phyloP scores from a whole-genome alignment of 2,888 invertebrate genomes.

The Chymomyza procnemis region DNA sequence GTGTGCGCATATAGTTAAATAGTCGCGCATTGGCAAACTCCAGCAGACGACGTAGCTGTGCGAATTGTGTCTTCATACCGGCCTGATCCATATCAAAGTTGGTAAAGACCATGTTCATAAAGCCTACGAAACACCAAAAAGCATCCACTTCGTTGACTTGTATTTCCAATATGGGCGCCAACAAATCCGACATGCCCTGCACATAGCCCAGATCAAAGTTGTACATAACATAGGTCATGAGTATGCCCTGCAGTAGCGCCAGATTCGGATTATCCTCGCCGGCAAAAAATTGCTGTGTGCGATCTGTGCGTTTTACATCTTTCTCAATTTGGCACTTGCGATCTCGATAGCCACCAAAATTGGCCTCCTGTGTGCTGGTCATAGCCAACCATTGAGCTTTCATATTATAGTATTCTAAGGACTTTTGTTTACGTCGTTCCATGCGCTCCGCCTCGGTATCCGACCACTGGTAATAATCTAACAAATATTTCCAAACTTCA shows the following conservation, averaged over 20 bases:
- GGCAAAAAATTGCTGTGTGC: conserved; percentile 93
- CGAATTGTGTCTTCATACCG: conserved; percentile 95
- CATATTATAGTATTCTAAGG: conserved; percentile 94
- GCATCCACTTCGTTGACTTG: conserved; percentile 94
- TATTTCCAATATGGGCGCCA: conserved; percentile 93
- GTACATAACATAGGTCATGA: conserved; percentile 99
- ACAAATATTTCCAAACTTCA: conserved; percentile 96
- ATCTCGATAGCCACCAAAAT: conserved; percentile 92
- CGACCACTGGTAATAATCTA: conserved; percentile 92
- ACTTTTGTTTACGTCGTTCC: conserved; percentile 84
- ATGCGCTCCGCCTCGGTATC: conserved; percentile 86
- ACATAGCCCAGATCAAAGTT: conserved; percentile 98
- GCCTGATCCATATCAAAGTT: conserved; percentile 99
- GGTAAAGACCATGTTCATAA: conserved; percentile 94
- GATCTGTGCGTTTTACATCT: conserved; percentile 97
- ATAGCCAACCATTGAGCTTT: conserved; percentile 97
- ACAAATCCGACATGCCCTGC: conserved; percentile 98
- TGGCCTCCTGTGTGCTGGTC: conserved; percentile 89
- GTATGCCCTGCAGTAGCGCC: conserved; percentile 89
- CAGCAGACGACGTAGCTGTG: conserved; percentile 89
- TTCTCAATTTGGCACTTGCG: conserved; percentile 97
- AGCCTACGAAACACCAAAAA: conserved; percentile 99
- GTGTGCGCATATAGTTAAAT: conserved; percentile 87
- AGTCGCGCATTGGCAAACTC: conserved; percentile 90
- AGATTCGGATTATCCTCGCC: conserved; percentile 96